These are phyloP conservation scores for Plemyria rubiginata DNA, from an alignment of 2,888 invertebrate genomes.

Conservation along the genomic window DNA sequence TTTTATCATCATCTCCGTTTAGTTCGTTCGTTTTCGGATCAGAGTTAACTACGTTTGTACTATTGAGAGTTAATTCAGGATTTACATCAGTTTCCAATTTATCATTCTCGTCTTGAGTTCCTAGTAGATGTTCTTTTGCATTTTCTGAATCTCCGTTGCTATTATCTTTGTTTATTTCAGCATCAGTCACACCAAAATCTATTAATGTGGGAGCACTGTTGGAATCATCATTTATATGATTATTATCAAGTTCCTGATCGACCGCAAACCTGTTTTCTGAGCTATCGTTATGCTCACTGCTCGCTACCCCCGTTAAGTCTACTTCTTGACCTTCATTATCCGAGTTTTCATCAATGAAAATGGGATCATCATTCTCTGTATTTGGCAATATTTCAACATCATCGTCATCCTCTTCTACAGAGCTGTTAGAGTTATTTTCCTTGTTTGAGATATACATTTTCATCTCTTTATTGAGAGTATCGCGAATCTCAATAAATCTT, in stretches of 20 bases:
- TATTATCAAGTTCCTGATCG: slow-evolving; percentile 13
- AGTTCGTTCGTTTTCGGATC: slow-evolving; percentile 11
- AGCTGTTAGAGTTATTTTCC: slow-evolving; percentile 38
- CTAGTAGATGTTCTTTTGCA: slow-evolving; percentile 24
- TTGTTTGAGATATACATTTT: slow-evolving; percentile 78
- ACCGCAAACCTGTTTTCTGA: slow-evolving; percentile 56
- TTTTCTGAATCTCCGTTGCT: slow-evolving; percentile 23
- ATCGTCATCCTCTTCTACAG: slow-evolving; percentile 69
- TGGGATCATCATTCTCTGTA: slow-evolving; percentile 73
- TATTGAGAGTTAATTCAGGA: slow-evolving; percentile 4
- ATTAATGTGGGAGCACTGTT: slow-evolving; percentile 9
- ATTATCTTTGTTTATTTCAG: slow-evolving; percentile 24
- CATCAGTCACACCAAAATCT: slow-evolving; percentile 1
- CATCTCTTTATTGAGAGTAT: slow-evolving; percentile 82
- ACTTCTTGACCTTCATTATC: slow-evolving; percentile 64
- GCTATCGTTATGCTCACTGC: slow-evolving; percentile 81
- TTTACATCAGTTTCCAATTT: slow-evolving; percentile 25
- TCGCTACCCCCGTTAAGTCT: slow-evolving; percentile 68
- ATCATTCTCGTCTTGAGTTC: slow-evolving; percentile 26
- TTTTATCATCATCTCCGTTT: slow-evolving; percentile 23
- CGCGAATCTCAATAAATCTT: slow-evolving; percentile 82
- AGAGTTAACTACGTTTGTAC: not conserved
- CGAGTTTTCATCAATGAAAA: slow-evolving; percentile 81
- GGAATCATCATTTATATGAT: slow-evolving; percentile 23
- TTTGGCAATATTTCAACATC: slow-evolving; percentile 70